Conservation (phyloP, 2,797 vertebrate genomes). For the Neomorphus geoffroyi region DNA sequence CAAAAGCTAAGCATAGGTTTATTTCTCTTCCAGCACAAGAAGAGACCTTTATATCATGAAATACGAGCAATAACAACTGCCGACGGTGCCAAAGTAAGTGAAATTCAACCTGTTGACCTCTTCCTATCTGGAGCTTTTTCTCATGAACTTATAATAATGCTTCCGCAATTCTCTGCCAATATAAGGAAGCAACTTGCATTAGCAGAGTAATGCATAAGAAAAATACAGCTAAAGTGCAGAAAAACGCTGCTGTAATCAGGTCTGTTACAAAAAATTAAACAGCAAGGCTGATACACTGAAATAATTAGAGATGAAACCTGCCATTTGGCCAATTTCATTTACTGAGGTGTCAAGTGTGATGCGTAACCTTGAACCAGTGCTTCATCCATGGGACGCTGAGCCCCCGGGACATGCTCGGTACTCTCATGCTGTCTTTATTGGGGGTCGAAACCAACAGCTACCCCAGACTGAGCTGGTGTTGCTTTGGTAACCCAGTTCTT, state of each 20-base stretch:
- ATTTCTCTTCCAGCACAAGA: not conserved
- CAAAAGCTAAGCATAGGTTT: not conserved
- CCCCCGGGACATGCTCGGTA: not conserved
- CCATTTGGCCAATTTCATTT: not conserved
- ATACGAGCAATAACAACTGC: not conserved
- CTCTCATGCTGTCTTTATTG: not conserved
- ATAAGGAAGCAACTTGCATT: not conserved
- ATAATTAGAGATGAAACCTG: not conserved
- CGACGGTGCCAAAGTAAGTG: not conserved
- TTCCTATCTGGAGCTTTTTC: not conserved
- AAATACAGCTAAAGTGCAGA: constrained; percentile 18
- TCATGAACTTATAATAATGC: constrained; percentile 35
- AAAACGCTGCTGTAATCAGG: not conserved
- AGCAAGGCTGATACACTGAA: not conserved
- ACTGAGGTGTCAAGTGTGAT: not conserved
- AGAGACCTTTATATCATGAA: not conserved
- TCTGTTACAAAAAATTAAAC: not conserved
- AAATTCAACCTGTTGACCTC: constrained; percentile 28
- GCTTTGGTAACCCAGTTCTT: not conserved
- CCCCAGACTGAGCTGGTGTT: not conserved
- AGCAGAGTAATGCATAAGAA: not conserved
- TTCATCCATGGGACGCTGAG: not conserved
- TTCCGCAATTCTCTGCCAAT: constrained; percentile 20
- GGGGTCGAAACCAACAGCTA: not conserved
- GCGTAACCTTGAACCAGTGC: not conserved